phyloP scores from a whole-genome alignment of 2,888 invertebrate genomes.

The Leptinotarsa tumamoca region DNA sequence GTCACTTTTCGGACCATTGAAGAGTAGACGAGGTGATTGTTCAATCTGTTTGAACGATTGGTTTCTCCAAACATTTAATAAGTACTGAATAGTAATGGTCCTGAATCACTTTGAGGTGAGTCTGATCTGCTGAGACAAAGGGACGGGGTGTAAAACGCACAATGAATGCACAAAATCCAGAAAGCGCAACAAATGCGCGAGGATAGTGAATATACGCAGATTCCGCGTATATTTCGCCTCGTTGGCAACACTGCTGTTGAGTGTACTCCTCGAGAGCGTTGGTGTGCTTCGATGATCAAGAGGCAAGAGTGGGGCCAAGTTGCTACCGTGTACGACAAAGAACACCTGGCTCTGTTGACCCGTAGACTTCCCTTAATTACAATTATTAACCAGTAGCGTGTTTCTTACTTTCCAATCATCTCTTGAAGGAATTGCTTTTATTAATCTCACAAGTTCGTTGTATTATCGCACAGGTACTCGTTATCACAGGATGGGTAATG shows the following conservation, averaged over 20 bases:
- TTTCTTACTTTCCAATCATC: constrained; percentile 57
- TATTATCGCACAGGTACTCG: constrained; percentile 38
- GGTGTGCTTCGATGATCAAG: constrained; percentile 39
- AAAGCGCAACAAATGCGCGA: too few species aligned
- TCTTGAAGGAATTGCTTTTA: constrained; percentile 44
- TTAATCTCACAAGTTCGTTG: constrained; percentile 41
- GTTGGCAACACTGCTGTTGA: constrained; percentile 20
- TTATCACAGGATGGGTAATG: constrained; percentile 24
- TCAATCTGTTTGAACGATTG: too few species aligned
- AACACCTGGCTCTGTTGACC: constrained; percentile 64
- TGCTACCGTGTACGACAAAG: constrained; percentile 62
- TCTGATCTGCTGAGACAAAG: too few species aligned
- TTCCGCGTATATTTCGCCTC: too few species aligned
- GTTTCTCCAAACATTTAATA: too few species aligned
- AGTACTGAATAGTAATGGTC: too few species aligned
- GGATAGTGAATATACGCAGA: too few species aligned
- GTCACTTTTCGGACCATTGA: too few species aligned
- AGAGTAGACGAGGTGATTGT: too few species aligned
- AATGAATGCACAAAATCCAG: too few species aligned
- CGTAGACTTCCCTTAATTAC: constrained; percentile 64
- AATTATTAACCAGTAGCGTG: constrained; percentile 65
- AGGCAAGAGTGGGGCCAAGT: constrained; percentile 49
- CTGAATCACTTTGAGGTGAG: too few species aligned
- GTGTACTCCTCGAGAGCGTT: constrained; percentile 43
- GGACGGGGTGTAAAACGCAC: too few species aligned